Conservation (phyloP, 2,113 vertebrate species). For the Nibea coibor region DNA sequence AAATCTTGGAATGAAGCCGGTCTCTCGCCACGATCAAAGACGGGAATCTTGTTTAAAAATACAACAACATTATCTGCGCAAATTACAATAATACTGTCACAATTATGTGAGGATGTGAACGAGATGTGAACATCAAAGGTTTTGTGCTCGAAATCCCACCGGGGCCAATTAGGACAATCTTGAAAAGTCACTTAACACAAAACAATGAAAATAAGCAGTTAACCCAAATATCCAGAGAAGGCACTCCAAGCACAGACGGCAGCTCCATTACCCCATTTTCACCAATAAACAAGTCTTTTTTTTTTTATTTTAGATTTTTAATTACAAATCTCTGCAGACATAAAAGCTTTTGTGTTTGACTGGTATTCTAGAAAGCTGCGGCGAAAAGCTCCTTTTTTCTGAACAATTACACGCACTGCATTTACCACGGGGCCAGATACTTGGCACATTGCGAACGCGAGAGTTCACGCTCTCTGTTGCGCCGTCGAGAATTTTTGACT, state of each 20-base stretch:
- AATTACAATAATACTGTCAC: constrained; percentile 68
- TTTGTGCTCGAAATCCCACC: constrained; percentile 64
- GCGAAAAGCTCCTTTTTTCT: not conserved
- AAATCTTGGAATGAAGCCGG: constrained; percentile 39
- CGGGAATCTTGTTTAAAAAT: constrained; percentile 65
- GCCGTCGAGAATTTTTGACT: not conserved
- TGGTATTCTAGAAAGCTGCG: not conserved
- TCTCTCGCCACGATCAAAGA: constrained; percentile 61
- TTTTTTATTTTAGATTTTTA: not conserved
- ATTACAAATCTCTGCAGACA: constrained; percentile 24
- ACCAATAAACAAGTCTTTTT: constrained; percentile 17
- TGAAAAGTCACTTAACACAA: constrained; percentile 64
- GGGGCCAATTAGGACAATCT: constrained; percentile 74
- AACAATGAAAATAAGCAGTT: constrained; percentile 68
- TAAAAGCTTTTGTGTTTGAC: not conserved
- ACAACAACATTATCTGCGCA: constrained; percentile 57
- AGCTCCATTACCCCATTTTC: constrained; percentile 33
- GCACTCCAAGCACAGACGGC: constrained; percentile 14
- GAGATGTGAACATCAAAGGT: constrained; percentile 67
- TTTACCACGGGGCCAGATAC: not conserved
- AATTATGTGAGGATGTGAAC: constrained; percentile 48
- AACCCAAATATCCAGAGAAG: constrained; percentile 64
- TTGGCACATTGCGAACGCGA: not conserved
- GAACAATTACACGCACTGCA: not conserved
- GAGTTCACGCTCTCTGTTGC: not conserved